Conservation (phyloP, 1,140 invertebrate species). For the Drosophila melanogaster region Release_6_plus_ISO1_MT NT_033777.3:29346501-29347000, state of each 20-base stretch:
- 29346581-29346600: conserved; percentile 83
- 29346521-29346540: conserved; percentile 58
- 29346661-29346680: background rate
- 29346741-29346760: conserved; percentile 37
- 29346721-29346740: conserved; percentile 1
- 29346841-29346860: conserved; percentile 79
- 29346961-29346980: conserved; percentile 30
- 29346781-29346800: conserved; percentile 70
- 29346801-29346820: conserved; percentile 55
- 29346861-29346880: conserved; percentile 68
- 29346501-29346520: conserved; percentile 27
- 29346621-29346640: conserved; percentile 82
- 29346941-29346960: conserved; percentile 77
- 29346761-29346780: conserved; percentile 77
- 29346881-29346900: conserved; percentile 22
- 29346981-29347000: conserved; percentile 75
- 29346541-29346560: conserved; percentile 66
- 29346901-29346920: background rate
- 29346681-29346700: background rate
- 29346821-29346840: conserved; percentile 83
- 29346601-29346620: conserved; percentile 68
- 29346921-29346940: conserved; percentile 64
- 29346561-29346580: conserved; percentile 74
- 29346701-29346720: conserved; percentile 19
- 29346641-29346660: conserved; percentile 72